Evolutionary conservation across 2,888 invertebrate genomes (phyloP).

Genomic region (Hypena proboscidalis): DNA sequence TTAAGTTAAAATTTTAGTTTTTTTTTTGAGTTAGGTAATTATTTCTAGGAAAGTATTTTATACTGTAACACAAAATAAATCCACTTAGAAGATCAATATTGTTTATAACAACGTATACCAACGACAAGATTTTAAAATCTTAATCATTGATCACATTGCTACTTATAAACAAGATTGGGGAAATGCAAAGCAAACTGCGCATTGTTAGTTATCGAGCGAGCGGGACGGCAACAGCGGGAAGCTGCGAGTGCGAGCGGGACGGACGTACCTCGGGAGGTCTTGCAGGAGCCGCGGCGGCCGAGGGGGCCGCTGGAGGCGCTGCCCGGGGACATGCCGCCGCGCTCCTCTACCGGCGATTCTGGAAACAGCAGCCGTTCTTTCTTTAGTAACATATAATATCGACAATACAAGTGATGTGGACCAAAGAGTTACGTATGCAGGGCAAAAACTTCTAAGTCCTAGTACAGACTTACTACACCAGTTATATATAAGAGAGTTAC

Average conservation of each 20-base stretch:
- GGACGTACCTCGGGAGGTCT: slow-evolving; percentile 92
- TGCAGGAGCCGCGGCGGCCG: slow-evolving; percentile 94
- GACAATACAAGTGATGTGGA: no score
- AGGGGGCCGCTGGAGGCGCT: slow-evolving; percentile 88
- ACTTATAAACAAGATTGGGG: slow-evolving; percentile 34
- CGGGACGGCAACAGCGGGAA: slow-evolving; percentile 25
- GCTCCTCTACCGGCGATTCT: slow-evolving; percentile 91
- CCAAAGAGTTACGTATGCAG: no score
- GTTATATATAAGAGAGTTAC: no score
- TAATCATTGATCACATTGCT: slow-evolving; percentile 8
- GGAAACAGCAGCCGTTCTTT: slow-evolving; percentile 39
- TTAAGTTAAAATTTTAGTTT: neutral
- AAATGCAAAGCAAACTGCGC: slow-evolving; percentile 48
- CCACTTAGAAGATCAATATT: slow-evolving; percentile 19
- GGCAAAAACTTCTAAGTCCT: no score
- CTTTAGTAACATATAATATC: no score
- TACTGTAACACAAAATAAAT: slow-evolving; percentile 23
- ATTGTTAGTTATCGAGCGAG: slow-evolving; percentile 52
- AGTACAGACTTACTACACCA: no score
- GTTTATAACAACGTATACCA: slow-evolving; percentile 17
- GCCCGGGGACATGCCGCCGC: slow-evolving; percentile 90
- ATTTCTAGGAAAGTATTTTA: neutral
- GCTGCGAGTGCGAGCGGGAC: slow-evolving; percentile 24
- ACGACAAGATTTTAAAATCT: neutral
- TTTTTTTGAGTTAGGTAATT: neutral